These are phyloP conservation scores for Cyclina sinensis DNA, from an alignment of 1,140 invertebrate species.

Conservation along the genomic window DNA sequence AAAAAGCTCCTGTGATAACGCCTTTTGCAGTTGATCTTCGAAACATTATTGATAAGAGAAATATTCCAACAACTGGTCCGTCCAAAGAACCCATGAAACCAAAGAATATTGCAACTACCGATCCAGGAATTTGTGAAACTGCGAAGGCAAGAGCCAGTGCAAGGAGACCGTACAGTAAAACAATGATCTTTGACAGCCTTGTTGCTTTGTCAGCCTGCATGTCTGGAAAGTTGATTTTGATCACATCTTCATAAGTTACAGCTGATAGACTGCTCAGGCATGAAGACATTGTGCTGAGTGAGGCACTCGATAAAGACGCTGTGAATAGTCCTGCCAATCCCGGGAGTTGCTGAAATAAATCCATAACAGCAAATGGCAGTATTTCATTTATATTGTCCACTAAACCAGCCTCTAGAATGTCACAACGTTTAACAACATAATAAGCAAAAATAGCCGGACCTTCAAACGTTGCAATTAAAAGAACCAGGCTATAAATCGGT, in stretches of 20 bases:
- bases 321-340: constrained; percentile 51
- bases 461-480: constrained; percentile 13
- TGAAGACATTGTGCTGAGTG: constrained; percentile 59
- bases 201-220: not conserved
- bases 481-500: not conserved
- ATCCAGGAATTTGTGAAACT: not conserved
- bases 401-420: constrained; percentile 15
- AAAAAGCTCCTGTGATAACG: not conserved
- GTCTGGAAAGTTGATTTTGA: not conserved
- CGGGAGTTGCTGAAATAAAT: constrained; percentile 25
- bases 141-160: constrained; percentile 15
- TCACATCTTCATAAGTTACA: constrained; percentile 41
- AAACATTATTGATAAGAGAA: constrained; percentile 27
- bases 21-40: constrained; percentile 30
- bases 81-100: constrained; percentile 18
- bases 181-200: constrained; percentile 19
- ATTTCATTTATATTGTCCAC: constrained; percentile 50
- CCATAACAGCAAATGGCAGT: constrained; percentile 33
- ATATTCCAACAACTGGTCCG: constrained; percentile 27
- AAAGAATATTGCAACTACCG: not conserved
- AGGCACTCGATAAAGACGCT: constrained; percentile 46
- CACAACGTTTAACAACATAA: constrained; percentile 6
- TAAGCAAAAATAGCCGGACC: constrained; percentile 41
- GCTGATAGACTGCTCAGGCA: constrained; percentile 52
- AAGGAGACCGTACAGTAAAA: constrained; percentile 9